These are phyloP conservation scores for Tiliacea aurago DNA, from an alignment of 2,888 invertebrate genomes.

Conservation along the genomic window DNA sequence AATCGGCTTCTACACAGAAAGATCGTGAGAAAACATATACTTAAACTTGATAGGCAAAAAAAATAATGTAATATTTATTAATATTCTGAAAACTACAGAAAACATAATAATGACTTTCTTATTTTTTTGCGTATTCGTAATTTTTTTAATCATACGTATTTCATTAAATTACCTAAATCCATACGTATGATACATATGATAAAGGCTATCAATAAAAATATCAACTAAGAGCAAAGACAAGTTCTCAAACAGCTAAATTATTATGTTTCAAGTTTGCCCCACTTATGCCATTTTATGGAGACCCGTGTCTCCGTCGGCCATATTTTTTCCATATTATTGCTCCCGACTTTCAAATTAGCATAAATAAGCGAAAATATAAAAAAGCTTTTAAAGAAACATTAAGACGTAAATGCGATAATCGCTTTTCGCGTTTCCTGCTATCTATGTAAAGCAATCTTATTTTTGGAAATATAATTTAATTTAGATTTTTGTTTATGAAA, in stretches of 20 bases:
- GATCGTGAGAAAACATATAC: no score
- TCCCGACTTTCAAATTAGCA: conserved; percentile 78
- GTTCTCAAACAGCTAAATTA: conserved; percentile 77
- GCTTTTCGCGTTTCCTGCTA: conserved; percentile 70
- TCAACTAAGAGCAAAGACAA: conserved; percentile 68
- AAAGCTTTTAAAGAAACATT: conserved; percentile 80
- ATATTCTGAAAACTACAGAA: conserved; percentile 3
- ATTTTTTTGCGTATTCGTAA: background rate
- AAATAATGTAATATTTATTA: background rate
- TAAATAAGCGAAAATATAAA: conserved; percentile 77
- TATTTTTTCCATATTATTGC: conserved; percentile 80
- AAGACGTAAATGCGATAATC: conserved; percentile 74
- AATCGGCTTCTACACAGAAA: background rate
- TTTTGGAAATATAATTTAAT: conserved; percentile 64
- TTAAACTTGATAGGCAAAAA: background rate
- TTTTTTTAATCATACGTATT: conserved; percentile 17
- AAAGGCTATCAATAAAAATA: conserved; percentile 64
- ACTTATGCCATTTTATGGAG: conserved; percentile 78
- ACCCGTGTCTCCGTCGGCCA: conserved; percentile 74
- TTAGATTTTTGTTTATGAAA: conserved; percentile 28
- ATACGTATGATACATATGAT: conserved; percentile 44
- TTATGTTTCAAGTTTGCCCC: conserved; percentile 79
- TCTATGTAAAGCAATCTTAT: conserved; percentile 67
- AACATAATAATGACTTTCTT: background rate
- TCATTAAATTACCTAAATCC: conserved; percentile 11